Evolutionary conservation across 2,797 vertebrate species (phyloP).

Genomic region (Sus cebifrons): DNA sequence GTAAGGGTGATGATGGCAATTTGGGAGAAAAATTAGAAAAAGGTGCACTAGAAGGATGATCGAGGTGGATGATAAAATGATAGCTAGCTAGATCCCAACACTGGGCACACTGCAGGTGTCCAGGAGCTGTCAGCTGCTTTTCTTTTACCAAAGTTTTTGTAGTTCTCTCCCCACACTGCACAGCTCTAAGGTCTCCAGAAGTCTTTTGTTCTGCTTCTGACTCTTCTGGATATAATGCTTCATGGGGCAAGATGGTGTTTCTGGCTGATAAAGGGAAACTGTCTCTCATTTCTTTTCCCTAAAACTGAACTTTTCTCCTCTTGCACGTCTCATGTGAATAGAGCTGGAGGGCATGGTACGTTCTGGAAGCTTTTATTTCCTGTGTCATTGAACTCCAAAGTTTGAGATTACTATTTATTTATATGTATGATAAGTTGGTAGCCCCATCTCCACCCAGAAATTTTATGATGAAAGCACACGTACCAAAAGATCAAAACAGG

Average conservation of each 20-base stretch:
- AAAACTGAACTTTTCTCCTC: neutral
- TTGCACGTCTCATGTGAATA: accelerated
- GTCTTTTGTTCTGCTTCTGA: neutral
- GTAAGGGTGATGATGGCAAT: neutral
- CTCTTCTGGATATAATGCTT: neutral
- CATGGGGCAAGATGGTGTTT: neutral
- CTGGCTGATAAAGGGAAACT: neutral
- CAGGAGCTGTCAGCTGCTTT: neutral
- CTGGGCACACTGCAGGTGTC: neutral
- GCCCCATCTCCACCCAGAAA: constrained; percentile 28
- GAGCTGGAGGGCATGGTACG: neutral
- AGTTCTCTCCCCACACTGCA: neutral
- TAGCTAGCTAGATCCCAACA: neutral
- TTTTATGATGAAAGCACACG: neutral
- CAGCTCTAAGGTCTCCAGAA: neutral
- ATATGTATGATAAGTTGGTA: neutral
- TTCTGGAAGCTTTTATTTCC: neutral
- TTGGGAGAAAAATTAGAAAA: neutral
- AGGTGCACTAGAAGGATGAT: neutral
- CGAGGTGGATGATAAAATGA: neutral
- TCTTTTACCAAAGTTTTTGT: neutral
- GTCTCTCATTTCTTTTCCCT: neutral
- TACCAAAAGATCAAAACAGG: neutral
- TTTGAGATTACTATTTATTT: neutral
- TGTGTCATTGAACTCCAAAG: neutral